phyloP scores from a whole-genome alignment of 2,113 vertebrate genomes.

The Clarias magur region DNA sequence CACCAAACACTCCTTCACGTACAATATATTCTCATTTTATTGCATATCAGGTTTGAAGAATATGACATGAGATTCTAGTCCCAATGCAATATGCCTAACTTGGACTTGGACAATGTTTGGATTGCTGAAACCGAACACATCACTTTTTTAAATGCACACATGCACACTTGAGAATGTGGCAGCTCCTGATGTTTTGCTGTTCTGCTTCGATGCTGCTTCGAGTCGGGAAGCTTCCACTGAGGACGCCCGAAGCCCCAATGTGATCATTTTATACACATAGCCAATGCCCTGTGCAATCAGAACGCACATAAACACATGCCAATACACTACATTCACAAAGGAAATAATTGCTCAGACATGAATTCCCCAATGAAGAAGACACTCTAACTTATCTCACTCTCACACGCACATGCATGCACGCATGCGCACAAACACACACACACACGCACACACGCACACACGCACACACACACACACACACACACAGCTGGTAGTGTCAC shows the following conservation, averaged over 20 bases:
- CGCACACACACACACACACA: background rate
- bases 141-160: background rate
- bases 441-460: slow-evolving; percentile 5
- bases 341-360: slow-evolving; percentile 15
- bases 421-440: slow-evolving; percentile 6
- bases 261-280: background rate
- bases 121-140: background rate
- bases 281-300: background rate
- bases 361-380: slow-evolving; percentile 5
- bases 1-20: background rate
- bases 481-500: background rate
- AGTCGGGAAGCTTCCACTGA: slow-evolving; percentile 17
- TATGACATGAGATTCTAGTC: background rate
- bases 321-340: slow-evolving; percentile 1
- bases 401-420: background rate
- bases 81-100: background rate
- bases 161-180: background rate
- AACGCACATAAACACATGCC: slow-evolving; percentile 15
- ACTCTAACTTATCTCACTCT: background rate
- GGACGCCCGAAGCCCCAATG: background rate
- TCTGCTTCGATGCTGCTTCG: slow-evolving; percentile 12
- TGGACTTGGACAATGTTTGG: slow-evolving; percentile 6
- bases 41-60: background rate
- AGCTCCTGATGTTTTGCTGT: slow-evolving; percentile 12
- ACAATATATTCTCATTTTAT: background rate